phyloP scores from a whole-genome alignment of 37 sponge, comb jelly and placozoan species.

The Ianthella basta region DNA sequence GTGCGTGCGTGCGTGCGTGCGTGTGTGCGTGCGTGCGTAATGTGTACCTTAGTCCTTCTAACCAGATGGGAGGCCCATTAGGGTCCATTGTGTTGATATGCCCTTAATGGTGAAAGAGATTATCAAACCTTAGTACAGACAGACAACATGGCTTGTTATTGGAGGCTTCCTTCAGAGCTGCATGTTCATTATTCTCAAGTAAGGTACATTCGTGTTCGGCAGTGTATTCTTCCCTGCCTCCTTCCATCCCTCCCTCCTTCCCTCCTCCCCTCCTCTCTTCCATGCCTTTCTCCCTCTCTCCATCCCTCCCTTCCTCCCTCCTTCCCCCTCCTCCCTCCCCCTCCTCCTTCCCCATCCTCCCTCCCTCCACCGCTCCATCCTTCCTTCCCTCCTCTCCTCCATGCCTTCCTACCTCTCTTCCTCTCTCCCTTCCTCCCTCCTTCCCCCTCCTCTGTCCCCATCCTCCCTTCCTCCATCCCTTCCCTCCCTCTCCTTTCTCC shows the following conservation, averaged over 20 bases:
- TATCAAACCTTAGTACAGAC: no score
- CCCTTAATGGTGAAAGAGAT: no score
- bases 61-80: no score
- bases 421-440: neutral
- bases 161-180: no score
- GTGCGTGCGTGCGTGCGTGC: conserved; percentile 25
- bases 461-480: neutral
- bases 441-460: neutral
- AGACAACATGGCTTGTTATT: no score
- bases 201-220: no score
- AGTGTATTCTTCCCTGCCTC: no score
- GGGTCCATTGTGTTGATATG: no score
- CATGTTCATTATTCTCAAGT: no score
- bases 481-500: neutral
- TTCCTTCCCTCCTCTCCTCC: neutral
- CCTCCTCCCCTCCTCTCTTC: neutral
- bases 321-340: neutral
- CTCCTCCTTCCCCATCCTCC: neutral
- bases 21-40: conserved; percentile 20
- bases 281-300: neutral
- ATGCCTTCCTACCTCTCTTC: neutral
- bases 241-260: neutral
- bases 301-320: neutral
- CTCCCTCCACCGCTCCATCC: neutral
- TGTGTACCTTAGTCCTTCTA: no score